These are phyloP conservation scores for Saimiri boliviensis DNA, from an alignment of 2,113 vertebrate genomes.

Conservation along the genomic window DNA sequence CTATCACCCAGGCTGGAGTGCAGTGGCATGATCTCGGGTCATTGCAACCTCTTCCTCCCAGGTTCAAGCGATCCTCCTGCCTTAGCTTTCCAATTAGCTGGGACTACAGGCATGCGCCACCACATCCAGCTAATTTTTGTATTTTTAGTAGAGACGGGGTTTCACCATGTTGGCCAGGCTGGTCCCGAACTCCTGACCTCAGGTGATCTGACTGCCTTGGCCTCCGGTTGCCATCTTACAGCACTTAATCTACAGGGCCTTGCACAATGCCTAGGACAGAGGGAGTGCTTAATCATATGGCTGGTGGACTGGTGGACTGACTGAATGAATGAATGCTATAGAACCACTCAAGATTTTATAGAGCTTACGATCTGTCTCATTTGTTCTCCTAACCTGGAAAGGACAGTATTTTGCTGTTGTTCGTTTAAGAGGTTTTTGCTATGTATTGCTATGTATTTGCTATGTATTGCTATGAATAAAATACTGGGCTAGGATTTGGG, in stretches of 20 bases:
- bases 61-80: no score
- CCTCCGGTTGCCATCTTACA: rapidly evolving
- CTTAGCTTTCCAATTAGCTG: no score
- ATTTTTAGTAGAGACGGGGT: no score
- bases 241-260: background rate
- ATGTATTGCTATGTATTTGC: no score
- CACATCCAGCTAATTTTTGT: no score
- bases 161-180: no score
- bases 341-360: background rate
- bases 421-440: background rate
- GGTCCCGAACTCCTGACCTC: no score
- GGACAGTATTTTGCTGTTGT: background rate
- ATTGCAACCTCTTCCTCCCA: no score
- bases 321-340: background rate
- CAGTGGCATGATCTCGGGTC: no score
- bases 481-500: background rate
- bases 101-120: no score
- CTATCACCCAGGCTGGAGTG: no score
- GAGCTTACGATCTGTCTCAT: background rate
- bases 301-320: background rate
- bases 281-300: background rate
- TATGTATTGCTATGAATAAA: background rate
- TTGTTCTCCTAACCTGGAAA: background rate
- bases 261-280: background rate
- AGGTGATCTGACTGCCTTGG: no score